Evolutionary conservation across 2,888 invertebrate species (phyloP).

Genomic region (Gasteruption jaculator): DNA sequence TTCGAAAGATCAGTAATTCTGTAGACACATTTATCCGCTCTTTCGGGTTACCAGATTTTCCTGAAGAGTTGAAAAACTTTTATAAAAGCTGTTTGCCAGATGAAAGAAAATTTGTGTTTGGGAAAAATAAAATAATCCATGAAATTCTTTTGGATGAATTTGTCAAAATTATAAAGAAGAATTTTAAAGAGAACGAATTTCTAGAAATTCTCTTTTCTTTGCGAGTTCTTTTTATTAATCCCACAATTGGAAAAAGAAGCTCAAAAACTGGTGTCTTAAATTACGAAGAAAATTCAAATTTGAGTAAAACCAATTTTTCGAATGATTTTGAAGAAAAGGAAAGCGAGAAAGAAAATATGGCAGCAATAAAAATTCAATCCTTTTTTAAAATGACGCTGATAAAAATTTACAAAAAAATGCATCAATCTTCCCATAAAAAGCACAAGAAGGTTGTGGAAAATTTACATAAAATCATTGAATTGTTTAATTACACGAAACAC

Average conservation of each 20-base stretch:
- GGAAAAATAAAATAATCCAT: no score
- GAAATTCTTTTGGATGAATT: conserved; percentile 26
- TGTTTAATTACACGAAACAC: conserved; percentile 23
- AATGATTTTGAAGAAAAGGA: background rate
- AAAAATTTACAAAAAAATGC: conserved; percentile 25
- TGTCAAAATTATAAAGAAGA: conserved; percentile 11
- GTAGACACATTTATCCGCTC: conserved; percentile 22
- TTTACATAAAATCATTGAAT: conserved; percentile 21
- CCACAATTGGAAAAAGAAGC: no score
- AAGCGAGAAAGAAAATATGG: conserved; percentile 7
- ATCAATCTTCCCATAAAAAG: conserved; percentile 22
- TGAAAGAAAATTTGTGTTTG: background rate
- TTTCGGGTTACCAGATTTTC: conserved; percentile 27
- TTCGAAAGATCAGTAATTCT: conserved; percentile 17
- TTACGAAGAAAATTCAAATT: no score
- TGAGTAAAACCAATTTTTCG: background rate
- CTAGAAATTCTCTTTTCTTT: conserved; percentile 19
- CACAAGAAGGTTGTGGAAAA: conserved; percentile 20
- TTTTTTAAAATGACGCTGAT: conserved; percentile 28
- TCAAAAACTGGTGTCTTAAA: no score
- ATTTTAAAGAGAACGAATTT: conserved; percentile 5
- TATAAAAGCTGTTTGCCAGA: conserved; percentile 30
- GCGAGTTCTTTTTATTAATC: conserved; percentile 31
- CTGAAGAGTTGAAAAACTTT: conserved; percentile 19
- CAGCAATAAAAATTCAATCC: conserved; percentile 29